Percentiles rank a stretch among this genome's conserved stretches.
These are phyloP conservation scores for Plecturocebus donacophilus DNA, from an alignment of 2,113 vertebrate genomes.

Conservation along the genomic window DNA sequence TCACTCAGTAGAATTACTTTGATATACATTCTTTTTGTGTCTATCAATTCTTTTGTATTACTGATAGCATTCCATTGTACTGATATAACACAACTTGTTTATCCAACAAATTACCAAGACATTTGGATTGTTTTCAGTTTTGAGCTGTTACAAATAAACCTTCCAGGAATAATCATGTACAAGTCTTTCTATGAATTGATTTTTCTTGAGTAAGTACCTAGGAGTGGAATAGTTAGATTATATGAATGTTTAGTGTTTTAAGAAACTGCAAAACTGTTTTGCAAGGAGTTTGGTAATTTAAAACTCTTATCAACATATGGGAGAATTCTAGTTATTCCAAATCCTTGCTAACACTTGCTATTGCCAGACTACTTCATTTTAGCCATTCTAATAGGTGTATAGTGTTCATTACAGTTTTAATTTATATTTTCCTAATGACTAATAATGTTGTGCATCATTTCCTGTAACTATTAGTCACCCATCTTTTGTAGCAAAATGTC, in stretches of 20 bases:
- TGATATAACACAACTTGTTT: not conserved
- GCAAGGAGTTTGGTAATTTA: not conserved
- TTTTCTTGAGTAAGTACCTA: not conserved
- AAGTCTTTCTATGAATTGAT: not conserved
- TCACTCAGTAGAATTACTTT: not conserved
- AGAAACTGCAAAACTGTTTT: not conserved
- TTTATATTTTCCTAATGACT: not conserved
- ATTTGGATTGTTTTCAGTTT: not conserved
- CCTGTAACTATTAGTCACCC: not conserved
- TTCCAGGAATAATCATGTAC: not conserved
- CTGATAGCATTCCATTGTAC: not conserved
- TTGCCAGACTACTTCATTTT: not conserved
- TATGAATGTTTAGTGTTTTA: not conserved
- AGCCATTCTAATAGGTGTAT: not conserved
- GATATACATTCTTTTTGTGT: not conserved
- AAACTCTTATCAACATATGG: not conserved
- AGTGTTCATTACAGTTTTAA: not conserved
- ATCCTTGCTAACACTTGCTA: not conserved
- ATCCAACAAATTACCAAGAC: not conserved
- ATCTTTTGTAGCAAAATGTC: not conserved
- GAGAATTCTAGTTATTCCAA: not conserved
- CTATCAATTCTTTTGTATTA: not conserved
- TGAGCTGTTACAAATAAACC: not conserved
- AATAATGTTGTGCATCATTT: not conserved
- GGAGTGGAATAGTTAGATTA: not conserved